phyloP scores from a whole-genome alignment of 2,113 vertebrate genomes.

The Plotosus lineatus region DNA sequence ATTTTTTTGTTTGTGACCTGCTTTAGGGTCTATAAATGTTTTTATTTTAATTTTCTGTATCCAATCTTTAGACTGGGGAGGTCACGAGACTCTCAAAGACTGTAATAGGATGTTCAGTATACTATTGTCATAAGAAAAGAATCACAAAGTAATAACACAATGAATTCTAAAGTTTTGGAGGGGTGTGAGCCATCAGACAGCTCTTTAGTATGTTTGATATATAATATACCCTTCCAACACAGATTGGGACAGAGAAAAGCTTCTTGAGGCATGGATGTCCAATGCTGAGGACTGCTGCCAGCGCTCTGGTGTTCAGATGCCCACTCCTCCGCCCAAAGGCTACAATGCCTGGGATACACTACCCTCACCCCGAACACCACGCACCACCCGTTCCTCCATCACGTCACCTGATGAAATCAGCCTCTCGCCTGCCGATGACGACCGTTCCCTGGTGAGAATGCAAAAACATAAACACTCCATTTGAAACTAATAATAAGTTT shows the following conservation, averaged over 20 bases:
- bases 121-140: not conserved
- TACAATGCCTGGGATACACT: conserved; percentile 97
- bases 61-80: not conserved
- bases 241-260: conserved; percentile 98
- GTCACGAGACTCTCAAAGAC: not conserved
- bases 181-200: not conserved
- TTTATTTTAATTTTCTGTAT: conserved; percentile 1
- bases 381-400: conserved; percentile 88
- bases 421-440: conserved; percentile 85
- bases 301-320: conserved; percentile 95
- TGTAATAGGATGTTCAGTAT: not conserved
- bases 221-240: conserved; percentile 4
- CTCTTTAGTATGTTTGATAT: too few species aligned
- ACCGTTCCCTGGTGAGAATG: conserved; percentile 80
- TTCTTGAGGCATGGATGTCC: conserved; percentile 97
- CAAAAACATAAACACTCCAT: not conserved
- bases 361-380: conserved; percentile 90
- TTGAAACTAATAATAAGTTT: too few species aligned
- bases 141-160: not conserved
- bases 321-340: conserved; percentile 90
- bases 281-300: conserved; percentile 94
- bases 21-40: conserved; percentile 6
- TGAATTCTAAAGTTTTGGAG: not conserved
- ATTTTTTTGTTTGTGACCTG: not conserved
- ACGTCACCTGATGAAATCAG: conserved; percentile 94